Conservation (phyloP, 2,113 vertebrate species). For the Cinclus mexicanus region DNA sequence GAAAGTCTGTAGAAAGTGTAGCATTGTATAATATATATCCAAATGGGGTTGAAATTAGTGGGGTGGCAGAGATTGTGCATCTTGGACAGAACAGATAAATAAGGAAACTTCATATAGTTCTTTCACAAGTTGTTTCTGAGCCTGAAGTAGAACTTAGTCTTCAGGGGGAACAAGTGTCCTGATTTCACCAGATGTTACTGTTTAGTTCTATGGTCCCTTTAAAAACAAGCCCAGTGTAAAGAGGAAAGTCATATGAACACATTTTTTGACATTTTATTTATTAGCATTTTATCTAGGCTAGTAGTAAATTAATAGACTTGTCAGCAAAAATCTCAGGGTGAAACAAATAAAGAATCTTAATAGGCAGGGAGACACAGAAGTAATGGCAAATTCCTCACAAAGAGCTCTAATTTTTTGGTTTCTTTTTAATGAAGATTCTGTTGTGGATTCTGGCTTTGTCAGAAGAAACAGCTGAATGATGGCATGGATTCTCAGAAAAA, state of each 20-base stretch:
- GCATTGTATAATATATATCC: not conserved
- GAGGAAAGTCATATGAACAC: conserved; percentile 61
- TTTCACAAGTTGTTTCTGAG: conserved; percentile 31
- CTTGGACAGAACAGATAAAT: not conserved
- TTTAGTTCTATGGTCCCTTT: conserved; percentile 41
- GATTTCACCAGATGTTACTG: conserved; percentile 54
- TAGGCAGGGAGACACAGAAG: conserved; percentile 73
- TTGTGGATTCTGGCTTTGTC: conserved; percentile 75
- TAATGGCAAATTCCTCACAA: conserved; percentile 72
- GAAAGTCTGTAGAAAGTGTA: not conserved
- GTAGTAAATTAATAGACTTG: conserved; percentile 77
- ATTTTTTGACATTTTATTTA: conserved; percentile 78
- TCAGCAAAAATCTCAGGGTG: conserved; percentile 78
- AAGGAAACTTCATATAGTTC: not conserved
- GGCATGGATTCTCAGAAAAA: conserved; percentile 27
- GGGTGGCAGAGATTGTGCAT: not conserved
- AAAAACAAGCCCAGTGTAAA: conserved; percentile 39
- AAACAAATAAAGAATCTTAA: conserved; percentile 80
- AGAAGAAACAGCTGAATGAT: conserved; percentile 74
- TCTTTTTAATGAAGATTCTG: conserved; percentile 69
- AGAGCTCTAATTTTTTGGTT: conserved; percentile 77
- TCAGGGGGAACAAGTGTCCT: conserved; percentile 12
- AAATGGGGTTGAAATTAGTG: not conserved
- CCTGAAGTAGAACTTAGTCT: conserved; percentile 30
- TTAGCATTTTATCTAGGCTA: conserved; percentile 78